These are phyloP conservation scores for Dendrophyllia cribrosa DNA, from an alignment of 64 coral and sea anemone genomes.

Conservation along the genomic window DNA sequence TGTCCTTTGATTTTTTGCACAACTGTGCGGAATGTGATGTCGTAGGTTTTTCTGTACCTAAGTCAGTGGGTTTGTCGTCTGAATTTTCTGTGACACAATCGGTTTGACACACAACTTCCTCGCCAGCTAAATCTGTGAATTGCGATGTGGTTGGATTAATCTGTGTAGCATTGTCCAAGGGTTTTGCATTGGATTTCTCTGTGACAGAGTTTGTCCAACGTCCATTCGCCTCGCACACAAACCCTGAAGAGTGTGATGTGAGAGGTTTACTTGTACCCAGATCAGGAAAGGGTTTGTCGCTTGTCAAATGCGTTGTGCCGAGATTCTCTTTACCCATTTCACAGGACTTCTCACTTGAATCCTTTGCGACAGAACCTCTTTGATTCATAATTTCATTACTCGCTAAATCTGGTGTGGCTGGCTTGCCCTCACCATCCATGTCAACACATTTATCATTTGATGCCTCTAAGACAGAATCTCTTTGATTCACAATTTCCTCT, in stretches of 20 bases:
- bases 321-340: too few species aligned
- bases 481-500: background rate
- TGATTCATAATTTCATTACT: background rate
- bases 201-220: too few species aligned
- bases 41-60: background rate
- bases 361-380: background rate
- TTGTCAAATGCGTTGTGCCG: too few species aligned
- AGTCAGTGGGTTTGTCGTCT: background rate
- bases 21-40: background rate
- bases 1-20: too few species aligned
- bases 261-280: too few species aligned
- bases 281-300: too few species aligned
- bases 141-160: background rate
- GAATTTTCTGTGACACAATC: background rate
- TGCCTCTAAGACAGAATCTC: background rate
- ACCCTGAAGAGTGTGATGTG: too few species aligned
- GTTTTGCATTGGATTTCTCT: too few species aligned
- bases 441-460: background rate
- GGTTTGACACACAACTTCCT: background rate
- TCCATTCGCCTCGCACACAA: too few species aligned
- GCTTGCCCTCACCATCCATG: too few species aligned
- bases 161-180: too few species aligned
- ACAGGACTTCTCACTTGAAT: background rate
- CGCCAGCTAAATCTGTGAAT: background rate
- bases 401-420: too few species aligned